Percentiles rank a stretch among this genome's conserved stretches.
phyloP scores from a whole-genome alignment of 2,113 vertebrate genomes.

The Herpetotheres cachinnans region DNA sequence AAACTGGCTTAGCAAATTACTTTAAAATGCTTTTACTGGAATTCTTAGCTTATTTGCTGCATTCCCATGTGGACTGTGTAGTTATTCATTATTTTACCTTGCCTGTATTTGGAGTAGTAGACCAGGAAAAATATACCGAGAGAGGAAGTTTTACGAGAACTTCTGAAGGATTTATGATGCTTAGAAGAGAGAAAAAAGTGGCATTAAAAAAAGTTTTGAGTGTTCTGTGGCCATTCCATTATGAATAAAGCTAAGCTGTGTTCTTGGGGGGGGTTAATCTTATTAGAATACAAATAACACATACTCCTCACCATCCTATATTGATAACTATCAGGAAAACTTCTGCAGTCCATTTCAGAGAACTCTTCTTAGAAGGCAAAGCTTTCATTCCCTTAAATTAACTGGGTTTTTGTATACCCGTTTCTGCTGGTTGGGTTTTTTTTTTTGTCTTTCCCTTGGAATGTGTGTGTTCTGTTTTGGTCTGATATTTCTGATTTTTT shows the following conservation, averaged over 20 bases:
- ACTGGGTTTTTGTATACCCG: accelerated
- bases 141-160: neutral
- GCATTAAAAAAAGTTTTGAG: neutral
- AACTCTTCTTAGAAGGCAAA: neutral
- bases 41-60: neutral
- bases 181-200: neutral
- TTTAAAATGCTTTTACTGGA: neutral
- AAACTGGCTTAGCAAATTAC: neutral
- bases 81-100: neutral
- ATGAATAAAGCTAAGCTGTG: neutral
- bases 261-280: neutral
- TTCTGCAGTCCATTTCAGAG: neutral
- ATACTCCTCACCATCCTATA: neutral
- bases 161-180: neutral
- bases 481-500: neutral
- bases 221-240: neutral
- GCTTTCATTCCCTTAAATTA: neutral
- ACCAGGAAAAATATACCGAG: neutral
- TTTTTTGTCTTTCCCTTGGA: accelerated
- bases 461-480: no score
- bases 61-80: neutral
- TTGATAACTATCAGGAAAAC: neutral
- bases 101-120: neutral
- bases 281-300: neutral
- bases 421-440: neutral